phyloP scores from a whole-genome alignment of 1,140 invertebrate genomes.

The Scaptomyza hsui region DNA sequence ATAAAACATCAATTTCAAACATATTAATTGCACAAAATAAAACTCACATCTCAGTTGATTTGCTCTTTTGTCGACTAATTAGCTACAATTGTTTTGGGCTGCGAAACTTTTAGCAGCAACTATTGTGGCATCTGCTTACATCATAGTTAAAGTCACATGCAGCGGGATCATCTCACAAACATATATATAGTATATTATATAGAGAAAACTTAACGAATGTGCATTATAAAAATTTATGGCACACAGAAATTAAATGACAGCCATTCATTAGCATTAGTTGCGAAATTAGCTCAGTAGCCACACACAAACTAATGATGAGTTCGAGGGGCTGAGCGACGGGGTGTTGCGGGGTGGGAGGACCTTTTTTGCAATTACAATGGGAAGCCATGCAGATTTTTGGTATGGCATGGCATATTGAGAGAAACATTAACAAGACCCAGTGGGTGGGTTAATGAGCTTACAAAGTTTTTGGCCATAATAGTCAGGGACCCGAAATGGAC shows the following conservation, averaged over 20 bases:
- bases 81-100: constrained; percentile 46
- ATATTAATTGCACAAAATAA: background rate
- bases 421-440: constrained; percentile 4
- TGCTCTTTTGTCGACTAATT: constrained; percentile 47
- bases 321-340: too few species aligned
- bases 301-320: constrained; percentile 6
- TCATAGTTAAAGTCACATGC: constrained; percentile 32
- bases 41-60: constrained; percentile 7
- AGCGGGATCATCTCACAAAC: constrained; percentile 12
- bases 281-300: constrained; percentile 60
- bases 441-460: constrained; percentile 39
- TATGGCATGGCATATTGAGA: constrained; percentile 26
- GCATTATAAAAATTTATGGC: constrained; percentile 77
- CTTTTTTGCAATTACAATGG: constrained; percentile 1
- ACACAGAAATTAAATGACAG: constrained; percentile 74
- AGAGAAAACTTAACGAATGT: constrained; percentile 41
- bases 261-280: constrained; percentile 72
- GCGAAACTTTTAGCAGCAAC: constrained; percentile 35
- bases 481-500: background rate
- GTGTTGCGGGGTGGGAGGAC: background rate
- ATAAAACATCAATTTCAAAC: too few species aligned
- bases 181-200: background rate
- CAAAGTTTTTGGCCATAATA: constrained; percentile 35
- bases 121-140: constrained; percentile 42
- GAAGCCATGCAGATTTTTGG: constrained; percentile 13